Evolutionary conservation across 2,113 vertebrate genomes (phyloP), one percentile per base, ranked within the genome.

Genomic region (Paradoxurus hermaphroditus): DNA sequence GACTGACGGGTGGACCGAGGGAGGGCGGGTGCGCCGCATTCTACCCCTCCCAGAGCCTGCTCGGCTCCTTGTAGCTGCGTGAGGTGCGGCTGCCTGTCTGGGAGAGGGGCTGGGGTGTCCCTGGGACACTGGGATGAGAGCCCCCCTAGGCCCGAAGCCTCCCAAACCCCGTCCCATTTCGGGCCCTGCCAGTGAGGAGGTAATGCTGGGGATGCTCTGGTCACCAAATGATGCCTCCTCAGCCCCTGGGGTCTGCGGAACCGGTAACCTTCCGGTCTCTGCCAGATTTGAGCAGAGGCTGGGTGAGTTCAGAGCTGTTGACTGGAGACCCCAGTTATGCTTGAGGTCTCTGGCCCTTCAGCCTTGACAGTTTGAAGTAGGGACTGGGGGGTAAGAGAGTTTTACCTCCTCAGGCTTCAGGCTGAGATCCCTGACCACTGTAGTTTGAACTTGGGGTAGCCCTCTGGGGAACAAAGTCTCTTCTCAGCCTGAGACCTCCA

Each of bases 1-100:
- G 51, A 90, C 59, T 4, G 94, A 91, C 83, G 16, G 85, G 70
- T 15, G 56, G 90, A 83, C 67, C 1, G 23, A 90, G 65, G 87
- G 62, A 83, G 46, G 97, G 84, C 70, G 23, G 53, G 83, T 81
- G 90, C 96, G 53, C 62, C 0, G 93, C 96, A 65, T 91, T 93
- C 39, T 85, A 51, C 51, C 44, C 88, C 62, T 93, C n/a, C 72
- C 53, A 10, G 49, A 88, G 88, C 96, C 18, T 2, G 59, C 88
- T 23, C 53, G 16, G 86, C 78, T 95, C 46, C 72, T 44, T 44
- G 83, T 4, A 23, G 77, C 79, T 59, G 85, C 53, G 18, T n/a
- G 86, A 95, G 67, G 73, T 86, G 91, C 78, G 9, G 56, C 62
- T 23, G 44, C 41, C 34, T 18, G 49, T 34, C 91, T 29, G 68